A percentile compares a stretch with the other conserved stretches of the same genome.
phyloP scores from a whole-genome alignment of 2,113 vertebrate species.

The Sceloporus undulatus region DNA sequence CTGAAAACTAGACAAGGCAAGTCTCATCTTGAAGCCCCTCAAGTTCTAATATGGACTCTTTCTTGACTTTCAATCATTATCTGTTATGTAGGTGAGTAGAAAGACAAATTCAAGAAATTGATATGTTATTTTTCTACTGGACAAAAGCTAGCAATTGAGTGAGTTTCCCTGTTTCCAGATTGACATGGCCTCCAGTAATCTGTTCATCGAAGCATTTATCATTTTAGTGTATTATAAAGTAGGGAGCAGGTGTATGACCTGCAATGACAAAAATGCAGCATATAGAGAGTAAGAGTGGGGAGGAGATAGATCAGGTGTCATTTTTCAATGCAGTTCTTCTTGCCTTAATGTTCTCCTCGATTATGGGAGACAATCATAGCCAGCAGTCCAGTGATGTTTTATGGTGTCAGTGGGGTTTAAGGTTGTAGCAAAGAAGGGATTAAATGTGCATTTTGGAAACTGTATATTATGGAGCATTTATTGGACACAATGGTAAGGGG shows the following conservation, averaged over 20 bases:
- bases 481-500: slow-evolving; percentile 16
- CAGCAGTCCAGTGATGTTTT: slow-evolving; percentile 43
- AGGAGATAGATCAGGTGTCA: slow-evolving; percentile 59
- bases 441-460: slow-evolving; percentile 30
- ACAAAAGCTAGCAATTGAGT: slow-evolving; percentile 28
- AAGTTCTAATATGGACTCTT: fast-evolving
- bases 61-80: background rate
- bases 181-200: slow-evolving; percentile 17
- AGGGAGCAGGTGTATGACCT: slow-evolving; percentile 69
- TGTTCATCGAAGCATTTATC: slow-evolving; percentile 43
- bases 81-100: background rate
- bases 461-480: slow-evolving; percentile 44
- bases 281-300: background rate
- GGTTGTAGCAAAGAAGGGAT: slow-evolving; percentile 52
- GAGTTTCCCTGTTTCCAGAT: background rate
- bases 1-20: fast-evolving
- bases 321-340: slow-evolving; percentile 64
- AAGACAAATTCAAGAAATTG: slow-evolving; percentile 26
- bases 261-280: slow-evolving; percentile 50
- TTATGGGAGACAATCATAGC: slow-evolving; percentile 53
- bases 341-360: slow-evolving; percentile 58
- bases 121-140: background rate
- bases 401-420: slow-evolving; percentile 59
- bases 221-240: slow-evolving; percentile 16
- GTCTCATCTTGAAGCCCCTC: fast-evolving